A percentile compares a stretch with the other conserved stretches of the same genome.
Evolutionary conservation across 2,888 invertebrate species (phyloP).

Genomic region (Calameuta pallipes): DNA sequence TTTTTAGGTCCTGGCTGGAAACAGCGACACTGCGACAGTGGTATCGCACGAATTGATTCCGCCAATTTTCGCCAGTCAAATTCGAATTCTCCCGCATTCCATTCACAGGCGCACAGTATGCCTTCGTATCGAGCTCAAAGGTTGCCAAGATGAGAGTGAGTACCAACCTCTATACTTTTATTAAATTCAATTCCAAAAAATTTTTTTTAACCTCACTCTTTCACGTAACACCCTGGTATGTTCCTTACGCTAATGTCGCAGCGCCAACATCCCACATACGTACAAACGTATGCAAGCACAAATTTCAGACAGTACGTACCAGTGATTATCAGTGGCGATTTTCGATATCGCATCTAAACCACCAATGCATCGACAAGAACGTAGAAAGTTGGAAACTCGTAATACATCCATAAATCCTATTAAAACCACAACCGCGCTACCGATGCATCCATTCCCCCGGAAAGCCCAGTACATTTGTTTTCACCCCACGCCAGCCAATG

Average conservation of each 20-base stretch:
- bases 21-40: conserved; percentile 79
- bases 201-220: background rate
- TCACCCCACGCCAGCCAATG: conserved; percentile 24
- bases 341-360: background rate
- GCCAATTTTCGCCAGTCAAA: conserved; percentile 77
- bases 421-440: background rate
- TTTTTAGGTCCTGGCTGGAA: conserved; percentile 78
- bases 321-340: background rate
- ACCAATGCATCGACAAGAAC: background rate
- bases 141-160: conserved; percentile 78
- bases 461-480: conserved; percentile 35
- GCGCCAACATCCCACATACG: no score
- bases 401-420: conserved; percentile 7
- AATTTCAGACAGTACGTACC: background rate
- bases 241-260: background rate
- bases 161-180: conserved; percentile 21
- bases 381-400: background rate
- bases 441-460: background rate
- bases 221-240: background rate
- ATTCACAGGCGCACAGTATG: conserved; percentile 79
- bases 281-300: background rate
- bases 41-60: conserved; percentile 76
- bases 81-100: conserved; percentile 80
- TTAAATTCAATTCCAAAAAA: background rate
- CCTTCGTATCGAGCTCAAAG: conserved; percentile 79